These are phyloP conservation scores for Nixonia krombeini DNA, from an alignment of 1,140 invertebrate species.

Conservation along the genomic window DNA sequence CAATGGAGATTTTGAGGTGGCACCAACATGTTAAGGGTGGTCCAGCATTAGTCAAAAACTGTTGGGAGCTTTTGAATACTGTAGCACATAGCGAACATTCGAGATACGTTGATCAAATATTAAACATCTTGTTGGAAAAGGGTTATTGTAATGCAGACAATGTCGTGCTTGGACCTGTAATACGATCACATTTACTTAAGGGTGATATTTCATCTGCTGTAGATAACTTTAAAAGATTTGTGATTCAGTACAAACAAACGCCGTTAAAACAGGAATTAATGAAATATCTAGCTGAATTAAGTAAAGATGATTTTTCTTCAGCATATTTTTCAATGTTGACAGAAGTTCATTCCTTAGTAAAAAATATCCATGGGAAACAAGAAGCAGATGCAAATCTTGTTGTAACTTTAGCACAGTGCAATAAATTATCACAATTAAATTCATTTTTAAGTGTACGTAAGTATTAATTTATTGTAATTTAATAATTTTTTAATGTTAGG, in stretches of 20 bases:
- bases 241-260: conserved; percentile 67
- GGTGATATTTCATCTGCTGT: conserved; percentile 69
- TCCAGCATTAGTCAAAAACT: conserved; percentile 62
- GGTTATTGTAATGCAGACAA: conserved; percentile 70
- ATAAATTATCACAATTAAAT: conserved; percentile 18
- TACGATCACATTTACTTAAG: conserved; percentile 69
- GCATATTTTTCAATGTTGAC: conserved; percentile 63
- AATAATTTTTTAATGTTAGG: neutral
- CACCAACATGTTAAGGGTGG: conserved; percentile 57
- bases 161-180: conserved; percentile 69
- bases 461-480: conserved; percentile 12
- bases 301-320: conserved; percentile 34
- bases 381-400: conserved; percentile 61
- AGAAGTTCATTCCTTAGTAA: conserved; percentile 61
- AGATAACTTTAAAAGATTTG: conserved; percentile 62
- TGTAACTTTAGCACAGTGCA: conserved; percentile 20
- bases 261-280: conserved; percentile 74
- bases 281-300: conserved; percentile 59
- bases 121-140: conserved; percentile 64
- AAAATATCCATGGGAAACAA: conserved; percentile 60
- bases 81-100: conserved; percentile 55
- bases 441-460: conserved; percentile 32
- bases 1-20: conserved; percentile 67
- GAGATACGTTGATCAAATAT: conserved; percentile 61
- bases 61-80: conserved; percentile 71